These are phyloP conservation scores for Imbricaverruca yamaguchii DNA, from an alignment of 2,888 invertebrate genomes.

Conservation along the genomic window DNA sequence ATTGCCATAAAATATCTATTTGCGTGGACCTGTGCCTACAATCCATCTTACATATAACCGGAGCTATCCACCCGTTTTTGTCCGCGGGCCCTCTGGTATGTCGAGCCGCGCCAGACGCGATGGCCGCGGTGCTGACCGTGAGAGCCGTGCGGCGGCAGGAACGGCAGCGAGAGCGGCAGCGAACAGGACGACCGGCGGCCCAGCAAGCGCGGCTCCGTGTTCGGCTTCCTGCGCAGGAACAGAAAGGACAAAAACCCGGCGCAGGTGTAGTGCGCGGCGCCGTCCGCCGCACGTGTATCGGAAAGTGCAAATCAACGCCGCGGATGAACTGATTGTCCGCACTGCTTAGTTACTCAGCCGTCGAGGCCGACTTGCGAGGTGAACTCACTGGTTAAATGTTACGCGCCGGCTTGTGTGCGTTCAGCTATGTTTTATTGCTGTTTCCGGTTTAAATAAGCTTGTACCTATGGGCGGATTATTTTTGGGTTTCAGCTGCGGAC, in stretches of 20 bases:
- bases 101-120: no score
- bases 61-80: no score
- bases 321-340: neutral
- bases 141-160: neutral
- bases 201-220: neutral
- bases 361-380: neutral
- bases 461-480: neutral
- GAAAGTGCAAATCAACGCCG: conserved; percentile 1
- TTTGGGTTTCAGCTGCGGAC: neutral
- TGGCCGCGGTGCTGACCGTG: neutral
- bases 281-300: neutral
- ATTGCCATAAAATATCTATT: no score
- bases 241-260: conserved; percentile 20
- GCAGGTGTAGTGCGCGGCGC: neutral
- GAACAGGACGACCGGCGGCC: neutral
- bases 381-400: conserved; percentile 6
- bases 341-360: conserved; percentile 1
- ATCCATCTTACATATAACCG: no score
- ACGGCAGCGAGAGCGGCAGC: conserved; percentile 8
- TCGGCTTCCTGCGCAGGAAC: conserved; percentile 20
- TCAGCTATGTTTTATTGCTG: conserved; percentile 10
- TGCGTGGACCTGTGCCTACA: no score
- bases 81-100: no score
- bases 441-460: conserved; percentile 3
- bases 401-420: neutral